Evolutionary conservation across 2,888 invertebrate genomes (phyloP).

Genomic region (Nomada ruficornis): DNA sequence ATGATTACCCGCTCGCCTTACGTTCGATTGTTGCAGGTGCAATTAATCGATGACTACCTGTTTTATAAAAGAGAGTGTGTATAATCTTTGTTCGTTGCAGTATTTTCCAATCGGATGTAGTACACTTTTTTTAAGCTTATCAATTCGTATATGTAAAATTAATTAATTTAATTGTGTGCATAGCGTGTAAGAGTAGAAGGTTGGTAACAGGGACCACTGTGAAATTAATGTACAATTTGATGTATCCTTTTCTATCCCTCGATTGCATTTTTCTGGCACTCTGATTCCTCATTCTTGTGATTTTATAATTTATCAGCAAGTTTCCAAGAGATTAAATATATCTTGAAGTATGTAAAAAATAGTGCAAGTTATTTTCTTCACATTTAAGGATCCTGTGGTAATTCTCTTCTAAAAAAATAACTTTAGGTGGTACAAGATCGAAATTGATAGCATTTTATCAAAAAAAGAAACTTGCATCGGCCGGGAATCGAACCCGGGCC

Average conservation of each 20-base stretch:
- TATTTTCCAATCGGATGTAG: not conserved
- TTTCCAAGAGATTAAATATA: too few species aligned
- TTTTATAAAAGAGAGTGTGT: too few species aligned
- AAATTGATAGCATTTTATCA: not conserved
- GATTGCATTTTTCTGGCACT: not conserved
- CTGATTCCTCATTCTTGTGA: not conserved
- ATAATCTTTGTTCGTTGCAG: not conserved
- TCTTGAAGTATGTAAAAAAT: too few species aligned
- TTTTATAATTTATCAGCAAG: not conserved
- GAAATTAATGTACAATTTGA: conserved; percentile 8
- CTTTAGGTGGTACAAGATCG: too few species aligned
- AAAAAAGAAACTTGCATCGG: conserved; percentile 71
- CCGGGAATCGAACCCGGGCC: conserved; percentile 81
- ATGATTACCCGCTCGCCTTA: not conserved
- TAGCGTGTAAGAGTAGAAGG: conserved; percentile 45
- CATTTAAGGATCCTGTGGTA: too few species aligned
- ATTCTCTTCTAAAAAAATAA: not conserved
- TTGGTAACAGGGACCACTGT: conserved; percentile 71
- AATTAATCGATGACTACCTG: too few species aligned
- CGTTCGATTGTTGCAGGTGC: too few species aligned
- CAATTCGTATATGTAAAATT: not conserved
- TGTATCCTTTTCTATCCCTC: not conserved
- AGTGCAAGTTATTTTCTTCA: too few species aligned
- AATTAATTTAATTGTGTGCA: conserved; percentile 1
- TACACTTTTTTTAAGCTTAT: not conserved